Base-by-base conservation (phyloP, 2,888 invertebrate genomes). In the Chouioia cunea region DNA sequence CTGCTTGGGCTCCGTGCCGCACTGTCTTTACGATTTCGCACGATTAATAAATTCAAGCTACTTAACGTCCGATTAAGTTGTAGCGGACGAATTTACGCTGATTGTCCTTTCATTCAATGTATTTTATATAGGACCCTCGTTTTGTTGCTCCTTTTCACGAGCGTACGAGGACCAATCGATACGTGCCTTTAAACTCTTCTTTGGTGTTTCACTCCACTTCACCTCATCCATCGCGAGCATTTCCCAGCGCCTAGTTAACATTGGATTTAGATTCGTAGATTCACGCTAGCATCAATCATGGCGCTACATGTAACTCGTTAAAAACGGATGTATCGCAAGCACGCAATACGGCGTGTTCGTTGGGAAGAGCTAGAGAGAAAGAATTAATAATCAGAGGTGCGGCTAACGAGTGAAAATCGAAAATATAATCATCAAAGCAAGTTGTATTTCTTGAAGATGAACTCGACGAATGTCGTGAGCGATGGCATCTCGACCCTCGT, bases 11-110 rank as follows among this genome's bases (percentile, higher is more conserved):
- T 4, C n/a, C n/a, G 0, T 20, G 1, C 14, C 22, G 1, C 27
- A 59, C 46, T 18, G 47, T 66, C 18, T 69, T 69, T 63, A 69
- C 57, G 69, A 27, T 20, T 46, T 22, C 16, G 15, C 15, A 6
- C 16, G 57, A 69, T 69, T 63, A 66, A 59, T 66, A 69, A 69
- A 63, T 69, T 57, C 14, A 22, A 23, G 10, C 48, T 50, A 44
- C 50, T 18, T 54, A 27, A n/a, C 14, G 36, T 8, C 20, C 4
- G 57, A 69, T 69, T 46, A 64, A 64, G 58, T 64, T 64, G 50
- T 69, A 58, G 6, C 36, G 10, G 22, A 52, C 23, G 27, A 59
- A 65, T 65, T 67, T 50, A 50, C 48, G 58, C 44, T 58, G 52
- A 69, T 69, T 58, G 15, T 16, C 14, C 6, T 10, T 27, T 53